A percentile compares a stretch with the other conserved stretches of the same genome.
Evolutionary conservation across 2,797 vertebrate genomes (phyloP).

Genomic region (Halcyon chelicuti): DNA sequence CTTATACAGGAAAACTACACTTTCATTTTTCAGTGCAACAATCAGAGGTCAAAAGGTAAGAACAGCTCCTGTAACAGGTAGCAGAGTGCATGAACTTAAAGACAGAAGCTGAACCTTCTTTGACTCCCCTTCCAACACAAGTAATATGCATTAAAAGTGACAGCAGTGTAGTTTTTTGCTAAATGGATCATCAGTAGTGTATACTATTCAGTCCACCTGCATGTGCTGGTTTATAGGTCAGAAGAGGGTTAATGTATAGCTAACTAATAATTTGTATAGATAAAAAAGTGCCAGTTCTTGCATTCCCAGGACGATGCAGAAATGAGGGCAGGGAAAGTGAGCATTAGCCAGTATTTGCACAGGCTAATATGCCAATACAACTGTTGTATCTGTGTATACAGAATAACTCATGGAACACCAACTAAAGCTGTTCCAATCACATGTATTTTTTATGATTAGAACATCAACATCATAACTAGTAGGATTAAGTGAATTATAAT

Average conservation of each 20-base stretch:
- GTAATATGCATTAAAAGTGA: not conserved
- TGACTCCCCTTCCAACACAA: not conserved
- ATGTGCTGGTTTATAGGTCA: not conserved
- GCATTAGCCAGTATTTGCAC: not conserved
- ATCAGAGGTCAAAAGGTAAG: not conserved
- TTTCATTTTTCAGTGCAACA: not conserved
- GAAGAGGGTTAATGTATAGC: not conserved
- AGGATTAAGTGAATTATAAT: not conserved
- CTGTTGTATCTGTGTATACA: not conserved
- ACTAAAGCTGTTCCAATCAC: not conserved
- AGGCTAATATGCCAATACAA: not conserved
- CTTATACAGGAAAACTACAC: not conserved
- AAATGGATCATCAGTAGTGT: not conserved
- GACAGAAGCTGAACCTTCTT: not conserved
- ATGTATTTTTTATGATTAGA: not conserved
- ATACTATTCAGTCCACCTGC: not conserved
- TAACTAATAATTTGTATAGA: not conserved
- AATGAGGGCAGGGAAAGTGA: not conserved
- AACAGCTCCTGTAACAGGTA: not conserved
- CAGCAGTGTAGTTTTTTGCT: not conserved
- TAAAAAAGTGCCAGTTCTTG: not conserved
- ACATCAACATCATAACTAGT: not conserved
- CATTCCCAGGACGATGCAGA: not conserved
- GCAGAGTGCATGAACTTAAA: not conserved
- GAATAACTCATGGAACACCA: not conserved